Evolutionary conservation across 2,888 invertebrate genomes (phyloP).

Genomic region (Operophtera brumata): DNA sequence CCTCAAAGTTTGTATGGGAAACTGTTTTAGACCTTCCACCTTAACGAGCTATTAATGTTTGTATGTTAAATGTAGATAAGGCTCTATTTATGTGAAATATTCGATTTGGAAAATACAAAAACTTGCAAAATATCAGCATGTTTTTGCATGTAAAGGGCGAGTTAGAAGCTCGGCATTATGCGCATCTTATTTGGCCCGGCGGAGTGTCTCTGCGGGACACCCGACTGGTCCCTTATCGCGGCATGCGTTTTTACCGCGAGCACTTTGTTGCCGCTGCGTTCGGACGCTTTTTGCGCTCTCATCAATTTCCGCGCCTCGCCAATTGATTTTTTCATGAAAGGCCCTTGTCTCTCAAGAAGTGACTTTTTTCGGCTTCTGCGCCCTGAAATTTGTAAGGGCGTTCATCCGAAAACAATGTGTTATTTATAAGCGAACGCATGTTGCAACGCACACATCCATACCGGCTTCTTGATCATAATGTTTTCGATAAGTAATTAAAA

Average conservation of each 20-base stretch:
- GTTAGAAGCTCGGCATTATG: slow-evolving; percentile 57
- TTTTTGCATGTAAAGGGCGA: slow-evolving; percentile 41
- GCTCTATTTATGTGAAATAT: too few relatives aligned
- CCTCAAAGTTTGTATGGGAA: too few relatives aligned
- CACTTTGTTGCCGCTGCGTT: slow-evolving; percentile 75
- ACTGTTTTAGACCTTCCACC: too few relatives aligned
- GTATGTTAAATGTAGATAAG: too few relatives aligned
- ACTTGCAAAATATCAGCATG: slow-evolving; percentile 6
- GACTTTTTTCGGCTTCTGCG: slow-evolving; percentile 67
- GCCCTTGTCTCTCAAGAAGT: slow-evolving; percentile 74
- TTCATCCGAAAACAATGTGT: slow-evolving; percentile 76
- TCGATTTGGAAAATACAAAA: too few relatives aligned
- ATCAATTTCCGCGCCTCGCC: slow-evolving; percentile 79
- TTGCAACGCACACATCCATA: neutral
- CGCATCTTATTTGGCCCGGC: slow-evolving; percentile 72
- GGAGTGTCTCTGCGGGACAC: slow-evolving; percentile 53
- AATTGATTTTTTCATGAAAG: slow-evolving; percentile 80
- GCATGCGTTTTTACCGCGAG: slow-evolving; percentile 69
- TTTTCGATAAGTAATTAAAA: slow-evolving; percentile 9
- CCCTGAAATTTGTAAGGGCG: slow-evolving; percentile 76
- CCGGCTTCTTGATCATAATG: neutral
- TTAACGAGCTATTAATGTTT: too few relatives aligned
- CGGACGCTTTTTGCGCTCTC: slow-evolving; percentile 71
- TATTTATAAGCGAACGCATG: slow-evolving; percentile 58
- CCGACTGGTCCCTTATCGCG: slow-evolving; percentile 55